Conservation (phyloP, 2,888 invertebrate species). For the Neoaliturus tenellus region DNA sequence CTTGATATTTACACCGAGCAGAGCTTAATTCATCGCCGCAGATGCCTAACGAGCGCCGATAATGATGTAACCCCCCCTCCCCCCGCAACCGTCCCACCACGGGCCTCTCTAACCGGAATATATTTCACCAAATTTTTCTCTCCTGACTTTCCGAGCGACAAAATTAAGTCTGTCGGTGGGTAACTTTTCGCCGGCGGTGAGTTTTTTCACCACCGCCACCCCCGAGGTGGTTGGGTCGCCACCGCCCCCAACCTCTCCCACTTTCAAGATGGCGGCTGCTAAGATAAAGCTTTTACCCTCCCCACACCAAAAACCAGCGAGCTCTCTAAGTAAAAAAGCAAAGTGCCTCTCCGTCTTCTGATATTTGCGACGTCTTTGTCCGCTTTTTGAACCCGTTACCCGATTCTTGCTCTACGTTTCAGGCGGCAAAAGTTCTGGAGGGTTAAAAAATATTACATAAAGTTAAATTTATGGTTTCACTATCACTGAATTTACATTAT, state of each 20-base stretch:
- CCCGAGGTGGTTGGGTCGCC: slow-evolving; percentile 27
- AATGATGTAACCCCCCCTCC: neutral
- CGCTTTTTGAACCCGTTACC: slow-evolving; percentile 29
- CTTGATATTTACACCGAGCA: slow-evolving; percentile 7
- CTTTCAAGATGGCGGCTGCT: slow-evolving; percentile 42
- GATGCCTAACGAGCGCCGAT: slow-evolving; percentile 23
- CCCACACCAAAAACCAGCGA: neutral
- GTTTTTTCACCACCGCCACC: slow-evolving; percentile 46
- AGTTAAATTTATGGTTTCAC: too few relatives aligned
- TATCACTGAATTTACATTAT: too few relatives aligned
- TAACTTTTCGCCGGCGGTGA: slow-evolving; percentile 40
- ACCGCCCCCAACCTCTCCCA: slow-evolving; percentile 29
- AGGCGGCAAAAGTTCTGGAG: too few relatives aligned
- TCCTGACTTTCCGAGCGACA: slow-evolving; percentile 36
- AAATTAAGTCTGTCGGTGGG: slow-evolving; percentile 47
- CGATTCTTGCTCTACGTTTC: neutral
- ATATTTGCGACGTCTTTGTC: slow-evolving; percentile 45
- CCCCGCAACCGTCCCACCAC: neutral
- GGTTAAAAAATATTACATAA: too few relatives aligned
- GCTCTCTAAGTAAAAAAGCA: slow-evolving; percentile 36
- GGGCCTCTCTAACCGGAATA: slow-evolving; percentile 31
- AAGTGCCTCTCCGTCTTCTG: slow-evolving; percentile 42
- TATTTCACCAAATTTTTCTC: slow-evolving; percentile 47
- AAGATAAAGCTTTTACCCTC: slow-evolving; percentile 50
- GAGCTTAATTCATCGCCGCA: neutral